A percentile compares a stretch with the other conserved stretches of the same genome.
Conservation (phyloP, 2,113 vertebrate genomes). For the Micromys minutus region DNA sequence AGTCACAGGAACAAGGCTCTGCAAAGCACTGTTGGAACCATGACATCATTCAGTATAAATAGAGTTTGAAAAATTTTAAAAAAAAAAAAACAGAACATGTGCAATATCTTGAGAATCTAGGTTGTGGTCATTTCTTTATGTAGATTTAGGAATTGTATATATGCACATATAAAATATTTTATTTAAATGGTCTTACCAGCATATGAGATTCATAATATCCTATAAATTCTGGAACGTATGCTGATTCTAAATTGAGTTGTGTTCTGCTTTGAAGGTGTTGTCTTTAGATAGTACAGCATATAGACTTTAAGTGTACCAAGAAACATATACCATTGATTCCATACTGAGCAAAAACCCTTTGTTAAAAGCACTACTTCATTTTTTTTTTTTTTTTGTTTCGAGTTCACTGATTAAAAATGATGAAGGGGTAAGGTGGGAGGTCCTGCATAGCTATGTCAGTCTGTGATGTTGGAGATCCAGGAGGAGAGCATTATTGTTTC, state of each 20-base stretch:
- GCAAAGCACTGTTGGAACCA: conserved; percentile 80
- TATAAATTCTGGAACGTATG: neutral
- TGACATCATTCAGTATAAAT: conserved; percentile 81
- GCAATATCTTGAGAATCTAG: conserved; percentile 48
- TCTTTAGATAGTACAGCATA: neutral
- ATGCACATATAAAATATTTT: neutral
- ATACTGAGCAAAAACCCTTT: neutral
- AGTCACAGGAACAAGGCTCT: conserved; percentile 70
- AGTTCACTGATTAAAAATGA: neutral
- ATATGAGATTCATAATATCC: neutral
- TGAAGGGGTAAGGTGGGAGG: neutral
- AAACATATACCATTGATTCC: neutral
- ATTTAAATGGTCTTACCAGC: neutral
- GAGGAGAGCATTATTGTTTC: conserved; percentile 2
- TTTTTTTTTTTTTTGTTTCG: neutral
- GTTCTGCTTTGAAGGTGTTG: neutral
- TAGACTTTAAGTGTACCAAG: neutral
- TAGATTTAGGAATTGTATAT: conserved; percentile 23
- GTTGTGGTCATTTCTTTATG: conserved; percentile 6
- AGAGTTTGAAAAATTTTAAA: conserved; percentile 68
- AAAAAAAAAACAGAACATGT: conserved; percentile 78
- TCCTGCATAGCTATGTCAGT: neutral
- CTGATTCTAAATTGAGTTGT: neutral
- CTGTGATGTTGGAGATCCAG: neutral
- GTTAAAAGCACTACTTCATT: neutral